Evolutionary conservation across 1,140 invertebrate species (phyloP).

Genomic region (Drosophila orena): DNA sequence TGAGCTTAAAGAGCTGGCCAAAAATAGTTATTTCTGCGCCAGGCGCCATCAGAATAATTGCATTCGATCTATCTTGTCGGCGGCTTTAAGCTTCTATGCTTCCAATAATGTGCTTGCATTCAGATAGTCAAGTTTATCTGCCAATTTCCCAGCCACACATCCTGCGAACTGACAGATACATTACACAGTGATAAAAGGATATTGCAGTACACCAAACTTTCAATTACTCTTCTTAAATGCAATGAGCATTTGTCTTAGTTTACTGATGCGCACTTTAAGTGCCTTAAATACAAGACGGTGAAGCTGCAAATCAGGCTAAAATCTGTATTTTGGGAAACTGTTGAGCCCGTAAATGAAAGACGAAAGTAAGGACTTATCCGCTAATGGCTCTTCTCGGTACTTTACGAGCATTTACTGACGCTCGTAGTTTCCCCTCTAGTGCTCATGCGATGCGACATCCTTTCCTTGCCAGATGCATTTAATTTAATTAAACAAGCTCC

Average conservation of each 20-base stretch:
- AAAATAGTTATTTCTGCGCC: constrained; percentile 27
- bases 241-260: no score
- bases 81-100: constrained; percentile 1
- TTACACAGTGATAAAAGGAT: not conserved
- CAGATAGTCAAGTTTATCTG: not conserved
- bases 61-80: constrained; percentile 20
- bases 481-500: constrained; percentile 50
- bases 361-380: not conserved
- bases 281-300: not conserved
- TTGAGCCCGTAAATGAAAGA: not conserved
- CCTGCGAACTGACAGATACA: not conserved
- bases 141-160: not conserved
- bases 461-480: constrained; percentile 24
- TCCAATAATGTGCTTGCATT: not conserved
- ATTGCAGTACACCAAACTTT: not conserved
- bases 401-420: not conserved
- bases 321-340: not conserved
- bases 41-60: constrained; percentile 34
- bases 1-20: constrained; percentile 47
- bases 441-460: constrained; percentile 1
- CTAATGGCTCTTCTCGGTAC: constrained; percentile 2
- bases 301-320: not conserved
- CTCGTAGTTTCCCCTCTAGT: not conserved
- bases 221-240: not conserved
- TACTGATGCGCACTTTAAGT: no score